Conservation (phyloP, 2,797 vertebrate species). For the Antrozous pallidus region DNA sequence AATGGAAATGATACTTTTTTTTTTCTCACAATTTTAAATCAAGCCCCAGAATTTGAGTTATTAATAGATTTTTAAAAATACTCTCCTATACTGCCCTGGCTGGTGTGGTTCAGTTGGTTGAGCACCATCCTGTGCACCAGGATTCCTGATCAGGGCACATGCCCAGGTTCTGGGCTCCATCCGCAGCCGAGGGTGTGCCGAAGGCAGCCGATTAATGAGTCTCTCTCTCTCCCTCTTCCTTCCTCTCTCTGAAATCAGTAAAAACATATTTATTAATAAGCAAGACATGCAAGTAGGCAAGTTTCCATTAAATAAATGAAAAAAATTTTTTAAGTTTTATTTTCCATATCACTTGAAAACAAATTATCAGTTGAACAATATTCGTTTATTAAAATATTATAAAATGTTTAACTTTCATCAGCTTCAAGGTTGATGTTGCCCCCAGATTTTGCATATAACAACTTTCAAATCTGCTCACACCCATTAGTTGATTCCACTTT, state of each 20-base stretch:
- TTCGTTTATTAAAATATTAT: slow-evolving; percentile 48
- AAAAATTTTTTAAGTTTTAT: background rate
- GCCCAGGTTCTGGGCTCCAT: background rate
- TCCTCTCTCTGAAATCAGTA: background rate
- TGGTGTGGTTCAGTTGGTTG: background rate
- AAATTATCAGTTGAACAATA: slow-evolving; percentile 61
- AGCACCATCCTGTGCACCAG: background rate
- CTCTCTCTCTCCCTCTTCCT: background rate
- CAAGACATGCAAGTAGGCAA: slow-evolving; percentile 77
- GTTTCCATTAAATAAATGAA: slow-evolving; percentile 72
- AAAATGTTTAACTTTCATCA: slow-evolving; percentile 91
- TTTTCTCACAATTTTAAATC: slow-evolving; percentile 35
- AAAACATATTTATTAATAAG: slow-evolving; percentile 83
- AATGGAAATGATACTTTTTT: background rate
- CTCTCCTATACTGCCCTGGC: background rate
- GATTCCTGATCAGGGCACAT: background rate
- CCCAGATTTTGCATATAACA: slow-evolving; percentile 96
- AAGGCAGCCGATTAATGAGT: background rate
- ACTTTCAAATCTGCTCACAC: slow-evolving; percentile 92
- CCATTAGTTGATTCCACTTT: slow-evolving; percentile 90
- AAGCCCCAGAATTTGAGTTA: slow-evolving; percentile 17
- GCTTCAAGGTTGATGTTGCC: slow-evolving; percentile 98
- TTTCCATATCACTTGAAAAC: slow-evolving; percentile 60
- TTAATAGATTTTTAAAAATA: background rate
- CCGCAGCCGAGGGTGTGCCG: background rate